Evolutionary conservation across 2,888 invertebrate genomes (phyloP).

Genomic region (Eupithecia subfuscata): DNA sequence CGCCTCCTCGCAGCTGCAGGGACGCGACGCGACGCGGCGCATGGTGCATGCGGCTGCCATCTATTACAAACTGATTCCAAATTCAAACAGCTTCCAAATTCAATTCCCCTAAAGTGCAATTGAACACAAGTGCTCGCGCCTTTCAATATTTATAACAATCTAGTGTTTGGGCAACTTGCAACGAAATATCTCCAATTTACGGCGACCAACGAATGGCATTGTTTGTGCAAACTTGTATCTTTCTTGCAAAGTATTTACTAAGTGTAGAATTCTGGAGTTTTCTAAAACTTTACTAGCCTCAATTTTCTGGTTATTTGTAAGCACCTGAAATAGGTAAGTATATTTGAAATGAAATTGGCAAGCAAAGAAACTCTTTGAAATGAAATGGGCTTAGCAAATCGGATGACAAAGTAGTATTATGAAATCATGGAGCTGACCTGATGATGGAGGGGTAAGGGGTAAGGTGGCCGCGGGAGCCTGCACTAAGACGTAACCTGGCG

Average conservation of each 20-base stretch:
- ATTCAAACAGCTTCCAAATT: constrained; percentile 1
- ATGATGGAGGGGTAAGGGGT: too few species aligned
- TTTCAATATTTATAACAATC: constrained; percentile 2
- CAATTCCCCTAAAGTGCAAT: not conserved
- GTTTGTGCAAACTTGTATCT: not conserved
- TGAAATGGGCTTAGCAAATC: too few species aligned
- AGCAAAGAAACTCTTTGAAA: too few species aligned
- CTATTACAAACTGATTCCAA: not conserved
- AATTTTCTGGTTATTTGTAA: not conserved
- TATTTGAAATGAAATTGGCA: not conserved
- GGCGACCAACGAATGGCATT: not conserved
- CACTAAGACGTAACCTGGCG: too few species aligned
- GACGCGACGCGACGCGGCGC: not conserved
- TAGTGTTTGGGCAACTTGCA: not conserved
- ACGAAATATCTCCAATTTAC: not conserved
- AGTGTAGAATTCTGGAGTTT: not conserved
- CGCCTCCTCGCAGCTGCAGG: not conserved
- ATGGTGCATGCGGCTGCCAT: not conserved
- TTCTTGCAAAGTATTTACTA: not conserved
- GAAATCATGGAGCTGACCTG: too few species aligned
- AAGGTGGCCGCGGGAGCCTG: too few species aligned
- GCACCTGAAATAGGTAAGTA: not conserved
- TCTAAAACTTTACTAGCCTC: not conserved
- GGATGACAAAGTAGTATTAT: too few species aligned
- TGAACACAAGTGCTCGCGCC: not conserved